Percentiles rank a stretch among this genome's conserved stretches.
Evolutionary conservation across 2,888 invertebrate genomes (phyloP).

Genomic region (Parnassius glacialis): DNA sequence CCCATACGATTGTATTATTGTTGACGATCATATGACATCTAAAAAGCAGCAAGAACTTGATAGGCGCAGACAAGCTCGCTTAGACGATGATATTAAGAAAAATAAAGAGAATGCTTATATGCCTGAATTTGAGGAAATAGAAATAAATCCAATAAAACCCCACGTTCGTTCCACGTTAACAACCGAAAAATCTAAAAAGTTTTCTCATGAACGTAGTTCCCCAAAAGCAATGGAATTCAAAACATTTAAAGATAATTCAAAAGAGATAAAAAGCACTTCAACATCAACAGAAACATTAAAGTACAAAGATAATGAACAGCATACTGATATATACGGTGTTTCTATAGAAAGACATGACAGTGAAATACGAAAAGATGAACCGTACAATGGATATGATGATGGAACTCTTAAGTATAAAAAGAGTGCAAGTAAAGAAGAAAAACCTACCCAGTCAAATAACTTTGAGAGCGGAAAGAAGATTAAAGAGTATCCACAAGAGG

Average conservation of each 20-base stretch:
- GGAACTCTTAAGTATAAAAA: conserved; percentile 76
- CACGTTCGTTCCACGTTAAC: conserved; percentile 68
- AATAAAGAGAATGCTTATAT: conserved; percentile 71
- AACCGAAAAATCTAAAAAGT: conserved; percentile 66
- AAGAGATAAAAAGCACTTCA: conserved; percentile 75
- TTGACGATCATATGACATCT: conserved; percentile 86
- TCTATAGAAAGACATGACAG: conserved; percentile 67
- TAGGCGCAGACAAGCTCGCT: conserved; percentile 66
- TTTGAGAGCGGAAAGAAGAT: conserved; percentile 59
- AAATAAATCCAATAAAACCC: conserved; percentile 74
- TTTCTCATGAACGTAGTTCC: conserved; percentile 64
- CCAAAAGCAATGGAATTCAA: conserved; percentile 75
- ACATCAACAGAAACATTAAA: conserved; percentile 76
- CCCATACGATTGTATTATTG: conserved; percentile 90
- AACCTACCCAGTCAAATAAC: conserved; percentile 52
- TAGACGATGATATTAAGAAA: conserved; percentile 64
- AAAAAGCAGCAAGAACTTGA: conserved; percentile 77
- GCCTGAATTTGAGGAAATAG: conserved; percentile 77
- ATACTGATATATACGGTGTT: conserved; percentile 69
- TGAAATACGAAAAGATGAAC: conserved; percentile 57
- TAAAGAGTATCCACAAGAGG: conserved; percentile 69
- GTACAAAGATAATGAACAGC: conserved; percentile 70
- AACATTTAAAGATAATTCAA: conserved; percentile 75
- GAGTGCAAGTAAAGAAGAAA: conserved; percentile 67
- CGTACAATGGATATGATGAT: conserved; percentile 68